Evolutionary conservation across 2,888 invertebrate species (phyloP), one percentile per base, ranked within the genome.

Genomic region (Hydrotaea cyrtoneurina): DNA sequence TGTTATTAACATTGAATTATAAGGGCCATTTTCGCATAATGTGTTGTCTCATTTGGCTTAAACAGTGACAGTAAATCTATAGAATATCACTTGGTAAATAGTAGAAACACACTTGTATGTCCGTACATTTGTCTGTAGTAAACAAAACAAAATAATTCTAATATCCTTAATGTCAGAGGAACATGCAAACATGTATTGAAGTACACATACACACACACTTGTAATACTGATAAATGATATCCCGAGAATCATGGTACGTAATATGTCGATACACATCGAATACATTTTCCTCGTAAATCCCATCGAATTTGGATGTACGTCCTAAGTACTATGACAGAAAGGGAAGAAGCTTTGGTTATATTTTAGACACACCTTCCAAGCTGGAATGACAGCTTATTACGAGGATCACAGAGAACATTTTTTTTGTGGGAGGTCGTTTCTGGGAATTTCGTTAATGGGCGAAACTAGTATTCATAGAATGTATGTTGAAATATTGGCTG

Each of bases 191-290:
- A 36, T 15, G 17, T 11, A 64, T n/a, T n/a, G n/a, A n/a, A n/a
- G n/a, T n/a, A n/a, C n/a, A n/a, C n/a, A n/a, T 36, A 64, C 21
- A 7, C 7, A 26, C 36, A 50, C 50, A 62, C 15, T 36, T 59
- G 75, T 75, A 21, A n/a, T 66, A 15, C 53, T 59, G 62, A 64
- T 72, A 74, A 79, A 79, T 66, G 74, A 59, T 62, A 74, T 73
- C 39, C 39, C 8, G 21, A 10, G 46, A 50, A 26, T 71, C 71
- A 53, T 26, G 50, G 50, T 31, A 31, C 26, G 26, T 31, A 4
- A 53, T 15, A 73, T 73, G 73, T 73, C 55, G 13, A 57, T 39
- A 73, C 31, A 39, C 26, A 23, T 55, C 17, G 19, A 66, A 55
- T 23, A 64, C 13, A 59, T 59, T 26, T 59, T 23, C 26, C 15